A percentile compares a stretch with the other conserved stretches of the same genome.
These are phyloP conservation scores for Oreochromis aureus DNA, from an alignment of 2,113 vertebrate species.

Conservation along the genomic window DNA sequence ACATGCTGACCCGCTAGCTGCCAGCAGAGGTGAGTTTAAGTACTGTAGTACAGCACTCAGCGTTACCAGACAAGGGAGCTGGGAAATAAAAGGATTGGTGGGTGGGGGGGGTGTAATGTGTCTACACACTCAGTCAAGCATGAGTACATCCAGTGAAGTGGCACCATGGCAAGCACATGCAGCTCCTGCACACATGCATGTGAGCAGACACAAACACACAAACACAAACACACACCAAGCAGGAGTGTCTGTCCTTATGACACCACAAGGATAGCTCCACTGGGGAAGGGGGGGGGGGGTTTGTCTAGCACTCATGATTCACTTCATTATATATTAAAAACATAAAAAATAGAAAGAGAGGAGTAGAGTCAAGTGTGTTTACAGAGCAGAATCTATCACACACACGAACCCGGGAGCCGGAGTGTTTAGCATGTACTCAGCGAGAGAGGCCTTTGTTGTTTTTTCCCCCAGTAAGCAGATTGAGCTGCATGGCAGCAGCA, in stretches of 20 bases:
- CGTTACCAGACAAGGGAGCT: conserved; percentile 26
- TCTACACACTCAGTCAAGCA: conserved; percentile 59
- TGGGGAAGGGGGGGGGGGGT: neutral
- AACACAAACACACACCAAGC: neutral
- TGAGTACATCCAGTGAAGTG: conserved; percentile 63
- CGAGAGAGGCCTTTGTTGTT: conserved; percentile 61
- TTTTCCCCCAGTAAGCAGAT: conserved; percentile 63
- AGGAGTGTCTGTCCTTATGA: conserved; percentile 20
- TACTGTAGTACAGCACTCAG: conserved; percentile 49
- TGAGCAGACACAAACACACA: conserved; percentile 1
- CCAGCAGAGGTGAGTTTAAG: conserved; percentile 30
- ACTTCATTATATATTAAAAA: conserved; percentile 47
- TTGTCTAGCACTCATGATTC: conserved; percentile 27
- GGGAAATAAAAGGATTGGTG: neutral
- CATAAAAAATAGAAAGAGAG: conserved; percentile 17
- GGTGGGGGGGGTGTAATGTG: conserved; percentile 11
- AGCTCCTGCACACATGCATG: conserved; percentile 40
- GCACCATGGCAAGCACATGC: conserved; percentile 59
- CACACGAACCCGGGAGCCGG: conserved; percentile 39
- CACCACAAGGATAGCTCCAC: conserved; percentile 40
- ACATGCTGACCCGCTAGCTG: neutral
- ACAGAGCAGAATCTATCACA: conserved; percentile 58
- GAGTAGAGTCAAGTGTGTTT: conserved; percentile 62
- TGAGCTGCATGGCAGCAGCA: conserved; percentile 57
- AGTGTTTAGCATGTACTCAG: conserved; percentile 63